Conservation (phyloP, 2,113 vertebrate genomes). For the Sapayoa aenigma region DNA sequence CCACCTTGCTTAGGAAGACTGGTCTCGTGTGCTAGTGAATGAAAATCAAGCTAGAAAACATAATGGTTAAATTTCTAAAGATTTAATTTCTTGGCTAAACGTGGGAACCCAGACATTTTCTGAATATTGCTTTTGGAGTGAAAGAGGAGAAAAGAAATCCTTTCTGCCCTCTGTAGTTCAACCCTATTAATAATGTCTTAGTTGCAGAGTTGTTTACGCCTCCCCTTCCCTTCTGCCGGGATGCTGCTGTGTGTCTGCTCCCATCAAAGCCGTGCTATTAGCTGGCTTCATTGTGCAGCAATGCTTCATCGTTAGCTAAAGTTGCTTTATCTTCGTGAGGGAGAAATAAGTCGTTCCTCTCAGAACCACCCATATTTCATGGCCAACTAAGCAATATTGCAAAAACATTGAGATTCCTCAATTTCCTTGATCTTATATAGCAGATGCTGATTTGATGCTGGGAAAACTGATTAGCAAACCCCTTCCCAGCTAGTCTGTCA, state of each 20-base stretch:
- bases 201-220: slow-evolving; percentile 54
- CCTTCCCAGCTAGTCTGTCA: slow-evolving; percentile 40
- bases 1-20: slow-evolving; percentile 4
- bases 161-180: slow-evolving; percentile 64
- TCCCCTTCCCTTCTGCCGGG: slow-evolving; percentile 50
- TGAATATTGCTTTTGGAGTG: slow-evolving; percentile 30
- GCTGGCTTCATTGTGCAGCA: neutral
- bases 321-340: slow-evolving; percentile 51
- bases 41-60: slow-evolving; percentile 22
- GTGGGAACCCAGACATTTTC: slow-evolving; percentile 37
- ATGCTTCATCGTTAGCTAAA: slow-evolving; percentile 52
- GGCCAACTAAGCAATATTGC: slow-evolving; percentile 59
- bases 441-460: slow-evolving; percentile 43
- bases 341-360: slow-evolving; percentile 29
- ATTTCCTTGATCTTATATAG: slow-evolving; percentile 14
- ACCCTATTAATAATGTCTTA: slow-evolving; percentile 59
- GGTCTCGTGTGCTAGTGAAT: neutral
- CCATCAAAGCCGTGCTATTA: slow-evolving; percentile 10
- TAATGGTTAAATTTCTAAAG: neutral
- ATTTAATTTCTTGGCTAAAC: slow-evolving; percentile 26
- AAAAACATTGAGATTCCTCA: slow-evolving; percentile 50
- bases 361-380: slow-evolving; percentile 57
- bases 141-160: slow-evolving; percentile 50
- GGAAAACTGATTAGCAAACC: slow-evolving; percentile 50
- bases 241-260: slow-evolving; percentile 18